Evolutionary conservation across 1,140 invertebrate genomes (phyloP).

Genomic region (Drosophila sproati): DNA sequence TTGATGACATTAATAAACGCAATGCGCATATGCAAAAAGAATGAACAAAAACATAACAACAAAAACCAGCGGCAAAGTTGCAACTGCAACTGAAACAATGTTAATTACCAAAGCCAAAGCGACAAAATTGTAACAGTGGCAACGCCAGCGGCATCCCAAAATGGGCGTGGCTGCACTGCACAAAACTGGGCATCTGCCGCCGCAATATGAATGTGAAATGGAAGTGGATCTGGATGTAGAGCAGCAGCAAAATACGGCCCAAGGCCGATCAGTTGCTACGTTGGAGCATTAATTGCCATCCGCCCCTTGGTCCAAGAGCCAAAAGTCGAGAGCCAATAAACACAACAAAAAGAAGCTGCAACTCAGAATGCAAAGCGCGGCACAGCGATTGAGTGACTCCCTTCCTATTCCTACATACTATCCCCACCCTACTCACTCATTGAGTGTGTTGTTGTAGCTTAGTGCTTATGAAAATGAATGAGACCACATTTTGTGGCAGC

Average conservation of each 20-base stretch:
- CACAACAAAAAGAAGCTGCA: neutral
- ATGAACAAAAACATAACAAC: neutral
- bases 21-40: constrained; percentile 65
- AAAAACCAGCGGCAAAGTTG: constrained; percentile 15
- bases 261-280: constrained; percentile 64
- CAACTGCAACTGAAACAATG: constrained; percentile 40
- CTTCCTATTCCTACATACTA: neutral
- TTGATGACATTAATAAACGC: constrained; percentile 80
- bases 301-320: constrained; percentile 1
- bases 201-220: neutral
- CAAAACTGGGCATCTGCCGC: constrained; percentile 9
- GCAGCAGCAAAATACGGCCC: constrained; percentile 48
- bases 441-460: constrained; percentile 16
- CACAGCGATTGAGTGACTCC: constrained; percentile 5
- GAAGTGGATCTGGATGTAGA: constrained; percentile 26
- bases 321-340: neutral
- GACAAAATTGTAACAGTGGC: constrained; percentile 79
- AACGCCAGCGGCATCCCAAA: constrained; percentile 38
- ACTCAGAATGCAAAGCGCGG: neutral
- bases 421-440: neutral
- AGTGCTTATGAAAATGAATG: constrained; percentile 54
- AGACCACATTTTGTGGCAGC: constrained; percentile 42
- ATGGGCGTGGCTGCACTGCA: constrained; percentile 47
- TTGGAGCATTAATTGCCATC: constrained; percentile 53
- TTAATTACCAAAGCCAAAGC: constrained; percentile 56